Evolutionary conservation across 37 sponge, comb jelly and placozoan genomes (phyloP), one percentile per base, ranked within the genome.

Genomic region (Eunapius fragilis): DNA sequence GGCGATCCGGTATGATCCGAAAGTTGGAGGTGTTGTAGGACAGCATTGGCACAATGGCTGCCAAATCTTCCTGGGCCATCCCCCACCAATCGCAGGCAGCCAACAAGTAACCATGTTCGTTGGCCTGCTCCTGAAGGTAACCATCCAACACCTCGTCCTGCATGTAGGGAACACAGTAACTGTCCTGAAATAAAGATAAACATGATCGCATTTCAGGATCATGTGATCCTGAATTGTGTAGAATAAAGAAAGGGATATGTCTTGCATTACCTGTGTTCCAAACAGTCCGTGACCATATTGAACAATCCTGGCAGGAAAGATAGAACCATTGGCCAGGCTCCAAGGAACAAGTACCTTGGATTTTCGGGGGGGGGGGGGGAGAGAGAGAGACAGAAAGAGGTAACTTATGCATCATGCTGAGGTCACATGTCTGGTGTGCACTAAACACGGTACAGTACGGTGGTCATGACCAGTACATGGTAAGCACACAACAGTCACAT

Each of bases 231-330:
- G n/a, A n/a, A n/a, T n/a, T n/a, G n/a, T n/a, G n/a, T n/a, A n/a
- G n/a, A n/a, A n/a, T n/a, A n/a, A n/a, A 37, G 37, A 14, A 47
- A 24, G 78, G 22, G 31, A 26, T 68, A 26, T 33, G 32, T n/a
- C n/a, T n/a, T n/a, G n/a, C n/a, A n/a, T n/a, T 69, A 91, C 91
- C 82, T 91, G 91, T 47, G 32, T 67, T 3, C 88, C 88, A 87
- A 94, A 94, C 6, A 94, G 88, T 25, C 94, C 94, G 68, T 94
- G 94, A 2, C 94, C 94, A 81, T 90, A 94, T 70, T 94, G 94
- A 0, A 94, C 67, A 26, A 87, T 67, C 34, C 36, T 30, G 3
- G 82, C 26, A 22, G 85, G 85, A 3, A 36, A 75, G 30, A 77
- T 24, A 19, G 88, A 67, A 35, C 72, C 82, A 26, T 90, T 90